phyloP scores from a whole-genome alignment of 2,888 invertebrate species.

The Tachina fera region DNA sequence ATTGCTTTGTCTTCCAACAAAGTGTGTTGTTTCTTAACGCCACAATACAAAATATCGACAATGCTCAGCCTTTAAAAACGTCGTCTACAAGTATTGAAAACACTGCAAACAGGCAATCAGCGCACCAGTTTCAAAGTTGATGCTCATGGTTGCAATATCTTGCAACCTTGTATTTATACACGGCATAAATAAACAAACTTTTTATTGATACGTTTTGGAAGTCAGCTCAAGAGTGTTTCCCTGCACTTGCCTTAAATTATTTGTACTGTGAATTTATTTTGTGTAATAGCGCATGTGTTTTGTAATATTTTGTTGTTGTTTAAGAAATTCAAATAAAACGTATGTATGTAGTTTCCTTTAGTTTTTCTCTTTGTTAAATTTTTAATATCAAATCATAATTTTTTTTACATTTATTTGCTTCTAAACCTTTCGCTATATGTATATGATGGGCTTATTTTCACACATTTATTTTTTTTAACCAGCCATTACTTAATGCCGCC shows the following conservation, averaged over 20 bases:
- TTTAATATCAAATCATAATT: slow-evolving; percentile 66
- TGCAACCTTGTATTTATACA: too few relatives aligned
- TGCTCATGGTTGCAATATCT: too few relatives aligned
- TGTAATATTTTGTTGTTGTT: slow-evolving; percentile 20
- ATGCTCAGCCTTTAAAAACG: too few relatives aligned
- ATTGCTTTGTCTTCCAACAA: too few relatives aligned
- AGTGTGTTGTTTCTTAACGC: too few relatives aligned
- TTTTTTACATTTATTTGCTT: slow-evolving; percentile 63
- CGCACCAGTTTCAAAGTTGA: too few relatives aligned
- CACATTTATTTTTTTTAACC: slow-evolving; percentile 19
- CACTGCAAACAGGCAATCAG: too few relatives aligned
- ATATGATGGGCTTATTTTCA: background rate
- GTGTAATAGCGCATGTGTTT: background rate
- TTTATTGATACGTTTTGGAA: too few relatives aligned
- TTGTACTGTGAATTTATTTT: background rate
- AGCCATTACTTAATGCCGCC: slow-evolving; percentile 57
- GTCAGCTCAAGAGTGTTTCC: background rate
- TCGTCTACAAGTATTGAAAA: too few relatives aligned
- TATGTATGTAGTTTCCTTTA: slow-evolving; percentile 37
- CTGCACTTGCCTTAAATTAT: background rate
- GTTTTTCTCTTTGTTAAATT: slow-evolving; percentile 51
- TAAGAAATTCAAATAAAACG: slow-evolving; percentile 35
- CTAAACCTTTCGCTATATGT: slow-evolving; percentile 35
- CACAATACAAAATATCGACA: too few relatives aligned
- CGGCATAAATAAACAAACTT: too few relatives aligned